A percentile compares a stretch with the other conserved stretches of the same genome.
phyloP scores from a whole-genome alignment of 2,797 vertebrate species.

The Protonibea diacanthus region DNA sequence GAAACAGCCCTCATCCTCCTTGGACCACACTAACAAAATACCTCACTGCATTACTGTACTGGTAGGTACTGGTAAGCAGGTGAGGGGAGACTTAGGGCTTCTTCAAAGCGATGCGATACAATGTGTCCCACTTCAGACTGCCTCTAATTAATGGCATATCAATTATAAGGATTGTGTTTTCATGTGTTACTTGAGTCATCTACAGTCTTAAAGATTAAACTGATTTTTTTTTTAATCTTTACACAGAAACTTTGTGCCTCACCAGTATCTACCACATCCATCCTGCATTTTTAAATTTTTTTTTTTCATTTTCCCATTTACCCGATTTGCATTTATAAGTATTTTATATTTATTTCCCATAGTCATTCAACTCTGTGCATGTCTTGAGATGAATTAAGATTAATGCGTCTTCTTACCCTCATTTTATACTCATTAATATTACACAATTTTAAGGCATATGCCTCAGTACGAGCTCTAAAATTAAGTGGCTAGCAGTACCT shows the following conservation, averaged over 20 bases:
- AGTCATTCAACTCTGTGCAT: conserved; percentile 1
- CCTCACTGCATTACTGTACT: conserved; percentile 22
- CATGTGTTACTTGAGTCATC: background rate
- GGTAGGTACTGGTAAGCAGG: conserved; percentile 5
- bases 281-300: too few species aligned
- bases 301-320: background rate
- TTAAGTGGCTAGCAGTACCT: background rate
- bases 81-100: background rate
- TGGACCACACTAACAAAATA: conserved; percentile 54
- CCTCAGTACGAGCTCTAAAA: background rate
- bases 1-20: conserved; percentile 49
- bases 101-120: background rate
- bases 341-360: background rate
- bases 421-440: conserved; percentile 25
- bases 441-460: background rate
- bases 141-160: background rate
- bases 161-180: background rate
- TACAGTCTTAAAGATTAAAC: background rate
- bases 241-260: background rate
- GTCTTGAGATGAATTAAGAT: conserved; percentile 23
- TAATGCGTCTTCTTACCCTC: conserved; percentile 16
- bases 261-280: background rate
- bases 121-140: background rate
- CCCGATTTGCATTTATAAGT: conserved; percentile 10
- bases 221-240: background rate